Evolutionary conservation across 2,888 invertebrate species (phyloP), one percentile per base, ranked within the genome.

Genomic region (Zhengitettix transpicula): DNA sequence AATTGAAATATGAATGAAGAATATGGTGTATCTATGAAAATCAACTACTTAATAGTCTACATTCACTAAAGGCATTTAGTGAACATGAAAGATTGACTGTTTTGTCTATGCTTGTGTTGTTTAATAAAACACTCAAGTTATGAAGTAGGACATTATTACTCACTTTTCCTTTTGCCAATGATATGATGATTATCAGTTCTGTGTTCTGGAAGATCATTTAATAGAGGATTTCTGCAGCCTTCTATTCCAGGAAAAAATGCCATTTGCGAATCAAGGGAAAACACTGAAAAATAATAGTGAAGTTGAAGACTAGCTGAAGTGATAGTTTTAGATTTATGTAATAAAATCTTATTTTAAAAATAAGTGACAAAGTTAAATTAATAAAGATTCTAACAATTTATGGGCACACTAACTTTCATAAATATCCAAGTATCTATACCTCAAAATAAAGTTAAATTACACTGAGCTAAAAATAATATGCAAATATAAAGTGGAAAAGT

Each of bases 91-190:
- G n/a, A n/a, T n/a, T n/a, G n/a, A n/a, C n/a, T n/a, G n/a, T n/a
- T n/a, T n/a, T n/a, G n/a, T n/a, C n/a, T n/a, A n/a, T n/a, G n/a
- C n/a, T n/a, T n/a, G n/a, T n/a, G n/a, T n/a, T n/a, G n/a, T n/a
- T n/a, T n/a, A n/a, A n/a, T n/a, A n/a, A n/a, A n/a, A n/a, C n/a
- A n/a, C n/a, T n/a, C n/a, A n/a, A n/a, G n/a, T n/a, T n/a, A n/a
- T n/a, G n/a, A n/a, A n/a, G n/a, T n/a, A n/a, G n/a, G n/a, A 42
- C 56, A 53, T 51, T 59, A 53, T 28, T 54, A 41, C 11, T 83
- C 77, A 87, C 87, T 85, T 83, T 88, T 88, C 79, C 84, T 84
- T 78, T 87, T 88, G 67, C 84, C 82, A 68, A 64, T 81, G 77
- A 65, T 61, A 55, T 62, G 62, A 57, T 68, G 69, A 61, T 69